A percentile compares a stretch with the other conserved stretches of the same genome.
Evolutionary conservation across 2,888 invertebrate genomes (phyloP).

Genomic region (Colletes collaris): DNA sequence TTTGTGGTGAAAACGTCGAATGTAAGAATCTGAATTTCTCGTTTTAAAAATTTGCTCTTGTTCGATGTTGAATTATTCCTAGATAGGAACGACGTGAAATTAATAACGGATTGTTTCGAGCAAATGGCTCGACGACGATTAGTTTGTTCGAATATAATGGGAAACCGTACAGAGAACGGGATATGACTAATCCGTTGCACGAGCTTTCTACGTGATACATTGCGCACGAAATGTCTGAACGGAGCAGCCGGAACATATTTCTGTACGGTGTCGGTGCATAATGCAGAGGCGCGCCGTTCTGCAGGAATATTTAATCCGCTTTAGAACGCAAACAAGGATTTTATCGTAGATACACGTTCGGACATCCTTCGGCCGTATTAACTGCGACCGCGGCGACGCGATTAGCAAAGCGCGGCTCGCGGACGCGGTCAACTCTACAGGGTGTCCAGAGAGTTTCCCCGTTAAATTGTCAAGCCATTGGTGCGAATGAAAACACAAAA

Average conservation of each 20-base stretch:
- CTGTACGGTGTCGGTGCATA: slow-evolving; percentile 11
- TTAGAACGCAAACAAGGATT: slow-evolving; percentile 52
- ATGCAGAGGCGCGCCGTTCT: slow-evolving; percentile 5
- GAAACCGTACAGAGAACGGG: slow-evolving; percentile 15
- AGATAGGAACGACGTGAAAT: neutral
- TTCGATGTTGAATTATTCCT: too few relatives aligned
- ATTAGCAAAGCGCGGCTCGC: slow-evolving; percentile 11
- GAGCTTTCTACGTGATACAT: slow-evolving; percentile 21
- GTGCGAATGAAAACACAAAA: too few relatives aligned
- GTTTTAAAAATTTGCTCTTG: too few relatives aligned
- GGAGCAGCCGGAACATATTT: slow-evolving; percentile 30
- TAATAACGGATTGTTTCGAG: slow-evolving; percentile 30
- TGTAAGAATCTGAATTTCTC: too few relatives aligned
- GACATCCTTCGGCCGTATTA: slow-evolving; percentile 27
- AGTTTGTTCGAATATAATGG: slow-evolving; percentile 9
- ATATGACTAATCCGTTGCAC: slow-evolving; percentile 32
- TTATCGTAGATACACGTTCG: slow-evolving; percentile 41
- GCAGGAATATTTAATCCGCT: slow-evolving; percentile 49
- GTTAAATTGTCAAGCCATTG: neutral
- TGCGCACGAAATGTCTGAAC: slow-evolving; percentile 20
- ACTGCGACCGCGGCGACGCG: slow-evolving; percentile 8
- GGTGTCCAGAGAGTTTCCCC: too few relatives aligned
- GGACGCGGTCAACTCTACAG: neutral
- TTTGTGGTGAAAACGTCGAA: too few relatives aligned
- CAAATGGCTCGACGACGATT: slow-evolving; percentile 40